phyloP scores from a whole-genome alignment of 2,113 vertebrate genomes.

The Lichenostomus cassidix region DNA sequence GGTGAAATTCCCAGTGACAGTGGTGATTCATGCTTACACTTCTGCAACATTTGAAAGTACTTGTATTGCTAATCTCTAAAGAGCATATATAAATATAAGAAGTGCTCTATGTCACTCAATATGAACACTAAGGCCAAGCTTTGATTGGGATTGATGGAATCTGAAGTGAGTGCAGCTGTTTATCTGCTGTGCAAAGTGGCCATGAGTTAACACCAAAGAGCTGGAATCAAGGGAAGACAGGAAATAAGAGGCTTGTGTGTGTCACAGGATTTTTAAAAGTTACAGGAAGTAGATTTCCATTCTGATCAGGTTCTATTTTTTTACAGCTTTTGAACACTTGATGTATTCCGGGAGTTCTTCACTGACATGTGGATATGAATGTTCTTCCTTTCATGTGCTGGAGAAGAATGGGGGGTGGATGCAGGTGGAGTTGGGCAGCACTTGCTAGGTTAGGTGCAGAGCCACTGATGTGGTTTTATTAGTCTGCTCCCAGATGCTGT shows the following conservation, averaged over 20 bases:
- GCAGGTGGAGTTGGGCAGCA: background rate
- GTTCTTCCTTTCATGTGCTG: background rate
- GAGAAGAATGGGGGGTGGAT: background rate
- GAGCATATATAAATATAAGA: constrained; percentile 1
- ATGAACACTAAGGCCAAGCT: background rate
- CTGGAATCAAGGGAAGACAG: background rate
- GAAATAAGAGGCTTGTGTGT: background rate
- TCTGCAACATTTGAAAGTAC: background rate
- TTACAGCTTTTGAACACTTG: background rate
- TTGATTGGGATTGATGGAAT: background rate
- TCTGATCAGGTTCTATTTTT: background rate
- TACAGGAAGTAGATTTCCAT: background rate
- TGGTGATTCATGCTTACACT: background rate
- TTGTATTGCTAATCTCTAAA: background rate
- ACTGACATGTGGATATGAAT: background rate
- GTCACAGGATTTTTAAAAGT: background rate
- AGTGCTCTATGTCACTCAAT: background rate
- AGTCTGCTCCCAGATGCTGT: background rate
- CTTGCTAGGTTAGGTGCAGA: background rate
- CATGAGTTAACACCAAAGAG: fast-evolving
- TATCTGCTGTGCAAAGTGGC: background rate
- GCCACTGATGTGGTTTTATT: background rate
- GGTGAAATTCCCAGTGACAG: background rate
- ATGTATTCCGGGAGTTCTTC: background rate
- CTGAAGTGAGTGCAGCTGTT: background rate